A percentile compares a stretch with the other conserved stretches of the same genome.
Conservation (phyloP, 2,888 invertebrate genomes). For the Oscheius sp. region DNA sequence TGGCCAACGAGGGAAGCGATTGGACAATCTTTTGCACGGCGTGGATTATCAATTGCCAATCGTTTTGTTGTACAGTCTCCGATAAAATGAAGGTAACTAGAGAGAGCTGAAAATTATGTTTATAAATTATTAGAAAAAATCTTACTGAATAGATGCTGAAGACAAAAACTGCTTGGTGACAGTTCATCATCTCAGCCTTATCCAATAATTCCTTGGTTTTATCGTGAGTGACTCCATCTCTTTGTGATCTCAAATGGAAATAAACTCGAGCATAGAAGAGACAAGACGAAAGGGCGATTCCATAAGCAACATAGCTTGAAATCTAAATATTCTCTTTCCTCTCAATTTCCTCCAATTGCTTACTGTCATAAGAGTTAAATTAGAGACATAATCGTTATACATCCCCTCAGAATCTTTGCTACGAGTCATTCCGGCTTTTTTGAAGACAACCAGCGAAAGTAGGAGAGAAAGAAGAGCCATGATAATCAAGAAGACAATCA, state of each 20-base stretch:
- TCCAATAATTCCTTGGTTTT: slow-evolving; percentile 21
- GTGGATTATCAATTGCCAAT: background rate
- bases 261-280: slow-evolving; percentile 12
- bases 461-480: background rate
- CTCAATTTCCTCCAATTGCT: background rate
- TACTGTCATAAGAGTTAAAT: background rate
- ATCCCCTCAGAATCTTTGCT: background rate
- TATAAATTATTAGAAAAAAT: background rate
- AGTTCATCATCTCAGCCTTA: slow-evolving; percentile 2
- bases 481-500: background rate
- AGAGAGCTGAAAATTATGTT: slow-evolving; percentile 1
- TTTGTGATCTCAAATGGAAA: background rate
- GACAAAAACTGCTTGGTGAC: background rate
- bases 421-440: background rate
- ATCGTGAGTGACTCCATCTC: background rate
- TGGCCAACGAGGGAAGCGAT: background rate
- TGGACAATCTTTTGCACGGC: background rate
- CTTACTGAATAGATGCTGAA: slow-evolving; percentile 11
- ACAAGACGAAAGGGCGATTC: background rate
- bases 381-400: background rate
- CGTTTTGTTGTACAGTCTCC: background rate
- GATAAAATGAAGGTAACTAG: slow-evolving; percentile 4
- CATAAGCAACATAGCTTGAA: slow-evolving; percentile 5
- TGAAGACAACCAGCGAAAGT: background rate
- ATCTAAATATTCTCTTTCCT: background rate